Base-by-base conservation (phyloP, 2,888 invertebrate species). In the Gnatocerus cornutus region DNA sequence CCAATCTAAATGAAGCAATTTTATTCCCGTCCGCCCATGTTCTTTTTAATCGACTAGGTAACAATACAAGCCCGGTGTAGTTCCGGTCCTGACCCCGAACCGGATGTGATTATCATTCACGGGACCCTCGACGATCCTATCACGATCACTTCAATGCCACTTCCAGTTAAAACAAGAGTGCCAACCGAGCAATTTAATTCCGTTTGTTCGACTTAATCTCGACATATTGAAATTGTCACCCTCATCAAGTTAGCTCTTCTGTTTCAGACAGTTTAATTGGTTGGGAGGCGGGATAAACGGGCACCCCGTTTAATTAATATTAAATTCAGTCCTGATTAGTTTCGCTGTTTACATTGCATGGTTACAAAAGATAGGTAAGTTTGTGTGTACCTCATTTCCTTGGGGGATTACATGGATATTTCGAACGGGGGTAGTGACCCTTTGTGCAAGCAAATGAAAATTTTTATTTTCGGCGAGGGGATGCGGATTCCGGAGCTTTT, bases 101-200 rank as follows among this genome's bases (percentile, higher is more conserved):
- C 65, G 65, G 65, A 65, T 56, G 56, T 56, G 55, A 65, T 65
- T 65, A 65, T 56, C 65, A 56, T 55, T 29, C 53, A 55, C 29
- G 33, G 48, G 39, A 37, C 55, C 56, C 46, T 46, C 56, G 27
- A 29, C 65, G 65, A 67, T 67, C 52, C 59, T 52, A 67, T 67
- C 66, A 65, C 27, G 46, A 55, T 56, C 56, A 56, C 58, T 65
- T 50, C 65, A 67, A 59, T 59, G 66, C 66, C 66, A 67, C 59
- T 66, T 58, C 39, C 66, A 67, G 66, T 41, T 66, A 46, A 46
- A 52, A 53, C 45, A 41, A 45, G 46, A 58, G 56, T 27, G 41
- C 29, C 41, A 58, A 39, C 39, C 13, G 21, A 58, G 56, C 58
- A 39, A 66, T 66, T 52, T 33, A 67, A 58, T 52, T 50, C 66